These are phyloP conservation scores for Acrossocheilus fasciatus DNA, from an alignment of 2,797 vertebrate genomes.

Conservation along the genomic window DNA sequence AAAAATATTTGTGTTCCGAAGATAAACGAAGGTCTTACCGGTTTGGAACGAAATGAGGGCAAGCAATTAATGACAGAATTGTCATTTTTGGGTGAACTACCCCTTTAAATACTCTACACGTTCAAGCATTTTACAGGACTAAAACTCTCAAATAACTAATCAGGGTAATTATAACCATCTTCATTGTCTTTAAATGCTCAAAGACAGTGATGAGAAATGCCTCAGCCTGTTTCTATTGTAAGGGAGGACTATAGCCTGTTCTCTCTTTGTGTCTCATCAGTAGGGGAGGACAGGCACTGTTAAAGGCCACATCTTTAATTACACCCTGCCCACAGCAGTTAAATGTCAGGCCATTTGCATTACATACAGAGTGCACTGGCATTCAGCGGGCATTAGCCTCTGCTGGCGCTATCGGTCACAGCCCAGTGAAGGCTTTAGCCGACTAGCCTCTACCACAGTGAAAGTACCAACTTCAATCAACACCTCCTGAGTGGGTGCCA, in stretches of 20 bases:
- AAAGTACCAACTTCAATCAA: constrained; percentile 48
- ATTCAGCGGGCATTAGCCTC: constrained; percentile 75
- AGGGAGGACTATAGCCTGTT: constrained; percentile 51
- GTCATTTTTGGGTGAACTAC: background rate
- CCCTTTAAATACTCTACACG: background rate
- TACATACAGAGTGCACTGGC: constrained; percentile 73
- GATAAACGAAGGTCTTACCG: background rate
- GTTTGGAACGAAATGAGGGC: background rate
- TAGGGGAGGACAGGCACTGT: constrained; percentile 63
- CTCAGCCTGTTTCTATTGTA: constrained; percentile 31
- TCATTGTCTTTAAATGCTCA: background rate
- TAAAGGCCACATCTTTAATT: constrained; percentile 79
- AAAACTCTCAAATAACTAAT: constrained; percentile 1
- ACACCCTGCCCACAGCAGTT: constrained; percentile 72
- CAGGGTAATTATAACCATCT: background rate
- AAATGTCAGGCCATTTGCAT: constrained; percentile 81
- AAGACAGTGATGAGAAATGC: constrained; percentile 14
- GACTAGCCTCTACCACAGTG: constrained; percentile 43
- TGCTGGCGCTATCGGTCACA: constrained; percentile 69
- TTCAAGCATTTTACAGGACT: background rate
- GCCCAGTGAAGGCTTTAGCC: constrained; percentile 42
- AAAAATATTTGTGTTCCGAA: background rate
- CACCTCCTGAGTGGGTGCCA: constrained; percentile 25
- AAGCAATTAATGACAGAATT: background rate
- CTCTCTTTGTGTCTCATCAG: constrained; percentile 68